These are phyloP conservation scores for Nipponia nippon DNA, from an alignment of 2,113 vertebrate genomes.

Conservation along the genomic window DNA sequence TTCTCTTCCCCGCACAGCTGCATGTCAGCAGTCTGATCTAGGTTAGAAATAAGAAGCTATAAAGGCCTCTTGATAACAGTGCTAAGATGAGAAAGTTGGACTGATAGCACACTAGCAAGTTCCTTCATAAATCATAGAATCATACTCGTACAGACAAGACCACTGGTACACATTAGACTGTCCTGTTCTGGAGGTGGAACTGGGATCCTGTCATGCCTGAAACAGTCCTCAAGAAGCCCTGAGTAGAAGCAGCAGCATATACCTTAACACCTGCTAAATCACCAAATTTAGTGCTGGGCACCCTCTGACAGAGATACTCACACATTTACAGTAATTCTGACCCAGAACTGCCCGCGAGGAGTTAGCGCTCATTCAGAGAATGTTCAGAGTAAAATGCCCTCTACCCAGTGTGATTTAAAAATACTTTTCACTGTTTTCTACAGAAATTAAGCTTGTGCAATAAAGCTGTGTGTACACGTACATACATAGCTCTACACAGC, in stretches of 20 bases:
- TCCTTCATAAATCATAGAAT: neutral
- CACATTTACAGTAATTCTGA: neutral
- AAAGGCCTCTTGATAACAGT: neutral
- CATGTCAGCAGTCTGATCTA: neutral
- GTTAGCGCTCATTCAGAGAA: neutral
- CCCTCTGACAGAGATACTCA: neutral
- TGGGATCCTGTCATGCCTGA: neutral
- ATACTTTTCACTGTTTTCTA: neutral
- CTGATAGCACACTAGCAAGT: neutral
- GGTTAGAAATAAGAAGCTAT: neutral
- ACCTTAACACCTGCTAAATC: neutral
- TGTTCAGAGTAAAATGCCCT: neutral
- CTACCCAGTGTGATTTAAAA: neutral
- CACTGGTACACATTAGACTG: neutral
- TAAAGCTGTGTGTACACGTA: neutral
- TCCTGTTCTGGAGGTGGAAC: neutral
- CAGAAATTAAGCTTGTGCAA: neutral
- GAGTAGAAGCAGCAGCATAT: neutral
- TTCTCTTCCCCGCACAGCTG: neutral
- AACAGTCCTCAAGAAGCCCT: neutral
- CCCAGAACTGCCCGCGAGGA: neutral
- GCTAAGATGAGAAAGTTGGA: neutral
- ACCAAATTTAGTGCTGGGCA: neutral
- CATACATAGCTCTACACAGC: neutral
- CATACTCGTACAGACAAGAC: neutral